These are phyloP conservation scores for Stenchaetothrips biformis DNA, from an alignment of 2,888 invertebrate species.

Conservation along the genomic window DNA sequence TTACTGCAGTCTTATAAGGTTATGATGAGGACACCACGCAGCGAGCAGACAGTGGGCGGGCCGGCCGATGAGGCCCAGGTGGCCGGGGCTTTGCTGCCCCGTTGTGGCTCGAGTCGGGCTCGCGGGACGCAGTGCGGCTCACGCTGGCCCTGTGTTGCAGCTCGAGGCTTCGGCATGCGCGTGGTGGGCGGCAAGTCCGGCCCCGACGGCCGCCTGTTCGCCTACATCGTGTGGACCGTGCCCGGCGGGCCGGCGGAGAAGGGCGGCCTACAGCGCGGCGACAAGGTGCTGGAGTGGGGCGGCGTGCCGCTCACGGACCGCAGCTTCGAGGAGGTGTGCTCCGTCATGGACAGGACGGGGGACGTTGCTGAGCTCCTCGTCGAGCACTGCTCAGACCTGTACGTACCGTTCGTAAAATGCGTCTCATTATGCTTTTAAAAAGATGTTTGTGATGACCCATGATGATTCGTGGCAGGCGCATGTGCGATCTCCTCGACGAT, in stretches of 20 bases:
- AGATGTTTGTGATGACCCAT: constrained; percentile 30
- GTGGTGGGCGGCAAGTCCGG: constrained; percentile 89
- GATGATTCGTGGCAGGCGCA: constrained; percentile 44
- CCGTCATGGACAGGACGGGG: constrained; percentile 81
- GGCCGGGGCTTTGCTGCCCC: too few species aligned
- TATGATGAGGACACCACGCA: neutral
- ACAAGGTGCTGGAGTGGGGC: constrained; percentile 88
- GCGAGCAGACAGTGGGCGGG: too few species aligned
- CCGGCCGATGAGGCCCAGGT: too few species aligned
- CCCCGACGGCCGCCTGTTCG: constrained; percentile 78
- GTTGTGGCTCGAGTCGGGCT: too few species aligned
- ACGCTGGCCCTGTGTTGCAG: constrained; percentile 47
- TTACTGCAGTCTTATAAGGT: constrained; percentile 25
- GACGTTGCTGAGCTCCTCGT: constrained; percentile 82
- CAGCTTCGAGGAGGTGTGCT: constrained; percentile 88
- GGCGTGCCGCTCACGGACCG: constrained; percentile 83
- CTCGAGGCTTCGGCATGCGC: constrained; percentile 89
- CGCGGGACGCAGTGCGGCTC: constrained; percentile 2
- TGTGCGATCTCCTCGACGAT: constrained; percentile 65
- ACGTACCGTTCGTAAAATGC: too few species aligned
- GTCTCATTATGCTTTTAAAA: too few species aligned
- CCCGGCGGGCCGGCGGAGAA: constrained; percentile 88
- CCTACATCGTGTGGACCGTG: constrained; percentile 87
- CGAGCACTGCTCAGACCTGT: constrained; percentile 70
- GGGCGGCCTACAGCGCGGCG: constrained; percentile 81